Evolutionary conservation across 2,113 vertebrate genomes (phyloP), one percentile per base, ranked within the genome.

Genomic region (Carassius gibelio): DNA sequence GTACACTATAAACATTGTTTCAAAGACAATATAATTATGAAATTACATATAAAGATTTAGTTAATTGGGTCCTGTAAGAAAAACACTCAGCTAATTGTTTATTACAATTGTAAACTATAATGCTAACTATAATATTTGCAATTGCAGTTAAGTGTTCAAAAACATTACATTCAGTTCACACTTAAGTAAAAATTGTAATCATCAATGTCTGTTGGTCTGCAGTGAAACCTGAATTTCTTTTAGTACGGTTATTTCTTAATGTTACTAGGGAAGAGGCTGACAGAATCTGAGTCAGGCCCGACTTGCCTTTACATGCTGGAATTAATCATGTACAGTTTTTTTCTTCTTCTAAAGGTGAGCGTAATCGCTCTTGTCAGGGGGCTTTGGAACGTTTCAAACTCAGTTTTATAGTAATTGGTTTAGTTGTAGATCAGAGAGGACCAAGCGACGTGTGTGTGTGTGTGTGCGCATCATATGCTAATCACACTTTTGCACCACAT

Each of bases 311-410:
- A 4, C 19, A 38, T 21, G 26, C 48, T 74, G 64, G 59, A 17
- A 66, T 86, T 82, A 88, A 88, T 86, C 76, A 82, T 78, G 50
- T 9, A 0, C 45, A 38, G n/a, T 52, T 78, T 50, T 50, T 50
- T 55, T 57, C 19, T 42, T 42, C 7, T 42, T 42, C 38, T 17
- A 76, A 74, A 83, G 84, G 71, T 75, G 55, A 82, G 61, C 10
- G 50, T 86, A 74, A 87, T 82, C 19, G 59, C 62, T 64, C 68
- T 80, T 66, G 86, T 76, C 84, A 66, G 42, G 8, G 57, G 57
- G 74, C n/a, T 55, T 61, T 48, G 48, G 26, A 48, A 61, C 8
- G 62, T 30, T 30, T 66, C 48, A 42, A 84, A 85, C 4, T 34
- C 38, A 5, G 36, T 5, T 68, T 26, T 15, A 21, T 75, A 69